Percentiles rank a stretch among this genome's conserved stretches.
phyloP scores from a whole-genome alignment of 2,113 vertebrate genomes.

The Crotalus helleri region DNA sequence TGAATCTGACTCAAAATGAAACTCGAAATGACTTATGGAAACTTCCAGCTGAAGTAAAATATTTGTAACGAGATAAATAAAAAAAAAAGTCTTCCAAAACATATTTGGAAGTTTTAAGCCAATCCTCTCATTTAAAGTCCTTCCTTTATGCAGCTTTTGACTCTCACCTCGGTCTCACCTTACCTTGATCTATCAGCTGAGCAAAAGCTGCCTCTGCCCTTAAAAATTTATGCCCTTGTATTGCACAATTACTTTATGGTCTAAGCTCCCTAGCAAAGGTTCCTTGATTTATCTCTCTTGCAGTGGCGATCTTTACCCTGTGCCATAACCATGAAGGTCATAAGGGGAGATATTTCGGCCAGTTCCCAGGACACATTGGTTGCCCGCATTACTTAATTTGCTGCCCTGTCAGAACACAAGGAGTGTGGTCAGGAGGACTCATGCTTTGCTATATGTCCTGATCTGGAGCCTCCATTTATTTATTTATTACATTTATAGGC shows the following conservation, averaged over 20 bases:
- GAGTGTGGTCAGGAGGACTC: background rate
- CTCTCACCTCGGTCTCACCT: constrained; percentile 25
- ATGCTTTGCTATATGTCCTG: background rate
- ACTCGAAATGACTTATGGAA: background rate
- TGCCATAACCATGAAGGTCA: constrained; percentile 65
- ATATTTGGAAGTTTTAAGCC: background rate
- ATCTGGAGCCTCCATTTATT: background rate
- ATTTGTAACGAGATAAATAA: background rate
- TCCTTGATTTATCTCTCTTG: constrained; percentile 62
- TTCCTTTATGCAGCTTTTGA: background rate
- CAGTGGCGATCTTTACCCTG: constrained; percentile 48
- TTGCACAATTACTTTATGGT: constrained; percentile 45
- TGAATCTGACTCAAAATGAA: background rate
- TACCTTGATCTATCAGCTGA: constrained; percentile 30
- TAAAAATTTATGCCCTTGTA: constrained; percentile 44
- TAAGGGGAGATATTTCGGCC: constrained; percentile 50
- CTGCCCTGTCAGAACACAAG: background rate
- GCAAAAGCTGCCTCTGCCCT: constrained; percentile 36
- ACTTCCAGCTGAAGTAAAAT: background rate
- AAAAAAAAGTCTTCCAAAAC: background rate
- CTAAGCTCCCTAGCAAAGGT: constrained; percentile 41
- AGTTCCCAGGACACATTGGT: constrained; percentile 30
- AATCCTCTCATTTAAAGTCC: background rate
- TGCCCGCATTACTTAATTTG: constrained; percentile 4
- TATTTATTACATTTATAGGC: background rate